Conservation (phyloP, 2,888 invertebrate genomes). For the Trissoscelio sp. region DNA sequence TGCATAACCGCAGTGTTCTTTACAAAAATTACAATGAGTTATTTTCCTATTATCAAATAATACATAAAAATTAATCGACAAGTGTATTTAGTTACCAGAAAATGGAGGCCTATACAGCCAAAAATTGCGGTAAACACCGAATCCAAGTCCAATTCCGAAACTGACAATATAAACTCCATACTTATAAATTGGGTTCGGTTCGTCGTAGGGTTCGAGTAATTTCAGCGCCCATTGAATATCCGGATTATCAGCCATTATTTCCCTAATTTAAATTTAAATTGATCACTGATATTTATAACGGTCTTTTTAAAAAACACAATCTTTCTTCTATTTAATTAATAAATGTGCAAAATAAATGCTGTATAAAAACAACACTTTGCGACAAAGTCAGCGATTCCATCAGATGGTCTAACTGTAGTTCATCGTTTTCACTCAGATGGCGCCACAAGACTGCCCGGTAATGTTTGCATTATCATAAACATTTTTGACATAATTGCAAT, state of each 20-base stretch:
- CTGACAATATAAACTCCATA: constrained; percentile 55
- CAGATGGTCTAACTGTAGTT: neutral
- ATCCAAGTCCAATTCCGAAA: neutral
- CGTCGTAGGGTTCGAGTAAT: constrained; percentile 72
- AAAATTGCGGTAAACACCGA: constrained; percentile 53
- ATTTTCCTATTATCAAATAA: no score
- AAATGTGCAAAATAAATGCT: neutral
- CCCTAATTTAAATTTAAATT: neutral
- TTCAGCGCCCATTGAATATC: constrained; percentile 79
- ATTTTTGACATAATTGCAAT: no score
- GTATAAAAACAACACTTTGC: no score
- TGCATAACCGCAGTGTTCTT: no score
- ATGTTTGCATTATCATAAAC: no score
- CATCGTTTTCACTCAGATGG: neutral
- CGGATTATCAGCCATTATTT: constrained; percentile 66
- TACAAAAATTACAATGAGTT: no score
- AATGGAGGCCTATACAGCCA: constrained; percentile 66
- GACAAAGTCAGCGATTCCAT: no score
- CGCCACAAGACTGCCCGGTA: no score
- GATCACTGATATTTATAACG: neutral
- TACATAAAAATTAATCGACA: constrained; percentile 5
- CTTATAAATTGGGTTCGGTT: constrained; percentile 69
- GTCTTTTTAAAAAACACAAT: neutral
- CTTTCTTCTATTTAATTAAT: neutral
- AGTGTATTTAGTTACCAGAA: constrained; percentile 68